phyloP scores from a whole-genome alignment of 2,797 vertebrate genomes.

The Botia kubotai region DNA sequence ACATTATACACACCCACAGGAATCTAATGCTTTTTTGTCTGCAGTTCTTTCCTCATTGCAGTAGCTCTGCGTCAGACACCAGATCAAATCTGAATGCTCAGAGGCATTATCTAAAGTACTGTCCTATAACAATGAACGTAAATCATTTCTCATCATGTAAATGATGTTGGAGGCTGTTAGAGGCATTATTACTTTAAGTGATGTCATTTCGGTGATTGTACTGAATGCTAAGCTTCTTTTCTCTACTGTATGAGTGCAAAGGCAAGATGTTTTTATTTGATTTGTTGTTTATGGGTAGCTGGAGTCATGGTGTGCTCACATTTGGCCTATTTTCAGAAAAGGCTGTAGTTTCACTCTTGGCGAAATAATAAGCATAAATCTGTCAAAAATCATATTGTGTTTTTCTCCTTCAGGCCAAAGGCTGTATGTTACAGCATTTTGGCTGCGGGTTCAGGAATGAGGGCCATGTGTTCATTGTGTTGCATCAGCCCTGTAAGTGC shows the following conservation, averaged over 20 bases:
- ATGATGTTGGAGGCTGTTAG: conserved; percentile 30
- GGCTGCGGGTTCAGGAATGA: conserved; percentile 70
- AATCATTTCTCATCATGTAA: conserved; percentile 41
- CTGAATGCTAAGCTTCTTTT: conserved; percentile 42
- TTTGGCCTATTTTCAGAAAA: conserved; percentile 25
- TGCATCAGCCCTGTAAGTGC: conserved; percentile 69
- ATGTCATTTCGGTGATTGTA: conserved; percentile 42
- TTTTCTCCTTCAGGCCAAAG: conserved; percentile 54
- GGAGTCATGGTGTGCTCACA: not conserved
- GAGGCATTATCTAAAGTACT: conserved; percentile 37
- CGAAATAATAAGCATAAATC: conserved; percentile 35
- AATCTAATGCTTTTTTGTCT: conserved; percentile 8
- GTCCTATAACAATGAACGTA: conserved; percentile 25
- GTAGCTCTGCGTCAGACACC: conserved; percentile 6
- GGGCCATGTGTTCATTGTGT: conserved; percentile 66
- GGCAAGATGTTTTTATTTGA: not conserved
- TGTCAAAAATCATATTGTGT: conserved; percentile 31
- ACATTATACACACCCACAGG: conserved; percentile 7
- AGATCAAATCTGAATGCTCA: conserved; percentile 3
- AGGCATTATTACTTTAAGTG: conserved; percentile 28
- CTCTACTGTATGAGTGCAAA: not conserved
- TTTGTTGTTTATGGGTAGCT: conserved; percentile 5
- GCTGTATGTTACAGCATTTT: conserved; percentile 63
- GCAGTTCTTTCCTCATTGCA: not conserved
- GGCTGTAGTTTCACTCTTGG: conserved; percentile 25